Percentiles rank a stretch among this genome's conserved stretches.
These are phyloP conservation scores for Ameiurus melas DNA, from an alignment of 2,113 vertebrate genomes.

Conservation along the genomic window DNA sequence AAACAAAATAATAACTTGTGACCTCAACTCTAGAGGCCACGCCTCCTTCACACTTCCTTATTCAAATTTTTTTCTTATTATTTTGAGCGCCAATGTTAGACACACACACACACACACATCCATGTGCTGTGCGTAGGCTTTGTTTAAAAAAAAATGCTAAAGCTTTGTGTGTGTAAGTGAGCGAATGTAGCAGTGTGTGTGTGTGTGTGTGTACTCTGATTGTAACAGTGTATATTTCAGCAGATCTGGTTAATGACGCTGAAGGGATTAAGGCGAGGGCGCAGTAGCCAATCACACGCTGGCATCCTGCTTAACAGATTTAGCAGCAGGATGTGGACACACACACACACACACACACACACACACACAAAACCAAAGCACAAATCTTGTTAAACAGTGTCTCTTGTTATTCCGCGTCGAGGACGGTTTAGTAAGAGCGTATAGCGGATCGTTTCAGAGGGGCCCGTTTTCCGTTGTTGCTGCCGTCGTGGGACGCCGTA, in stretches of 20 bases:
- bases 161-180: background rate
- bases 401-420: background rate
- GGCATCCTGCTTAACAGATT: slow-evolving; percentile 60
- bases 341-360: slow-evolving; percentile 13
- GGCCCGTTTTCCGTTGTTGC: background rate
- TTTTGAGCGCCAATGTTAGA: background rate
- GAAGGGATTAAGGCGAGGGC: slow-evolving; percentile 57
- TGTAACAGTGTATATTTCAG: slow-evolving; percentile 49
- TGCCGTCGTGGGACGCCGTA: background rate
- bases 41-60: background rate
- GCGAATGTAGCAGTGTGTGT: background rate
- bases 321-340: slow-evolving; percentile 35
- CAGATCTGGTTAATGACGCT: slow-evolving; percentile 66
- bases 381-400: background rate
- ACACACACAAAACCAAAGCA: slow-evolving; percentile 9
- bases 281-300: slow-evolving; percentile 53
- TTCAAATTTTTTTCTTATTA: too few relatives aligned
- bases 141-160: background rate
- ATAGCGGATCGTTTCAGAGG: background rate
- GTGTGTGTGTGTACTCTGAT: slow-evolving; percentile 31
- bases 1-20: too few relatives aligned
- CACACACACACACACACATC: background rate
- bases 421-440: background rate
- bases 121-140: background rate
- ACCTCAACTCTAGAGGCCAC: background rate